Evolutionary conservation across 2,797 vertebrate genomes (phyloP), one percentile per base, ranked within the genome.

Genomic region (Bradypodion pumilum): DNA sequence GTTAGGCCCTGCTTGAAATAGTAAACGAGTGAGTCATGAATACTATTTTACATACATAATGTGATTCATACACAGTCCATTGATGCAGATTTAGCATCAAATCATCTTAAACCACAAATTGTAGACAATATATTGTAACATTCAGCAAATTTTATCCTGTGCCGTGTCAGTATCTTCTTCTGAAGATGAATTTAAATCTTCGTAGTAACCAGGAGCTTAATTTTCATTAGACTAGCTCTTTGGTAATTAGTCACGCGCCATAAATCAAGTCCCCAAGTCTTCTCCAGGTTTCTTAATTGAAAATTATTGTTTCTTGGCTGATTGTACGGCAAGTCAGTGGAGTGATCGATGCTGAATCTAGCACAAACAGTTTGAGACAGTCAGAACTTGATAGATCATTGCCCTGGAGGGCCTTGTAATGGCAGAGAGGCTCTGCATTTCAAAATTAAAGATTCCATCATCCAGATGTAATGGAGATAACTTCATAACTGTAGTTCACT

Each of bases 181-280:
- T 96, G 96, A 97, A 97, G 97, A 98, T 96, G 95, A 95, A 96
- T 96, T 97, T 95, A 95, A 95, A 95, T 97, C 95, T 96, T 97
- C 94, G 87, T 94, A 95, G 95, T 95, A 96, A 97, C 96, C 95
- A 96, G 95, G 93, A 94, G 96, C 95, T 97, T 97, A 93, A 95
- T 96, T 97, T 96, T 97, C 97, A 98, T 97, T 97, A 97, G 95
- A 94, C 92, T 93, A 95, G 95, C 95, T 95, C 95, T 96, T 97
- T 88, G 94, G 95, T 97, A 99, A 99, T 99, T 98, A 98, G 97
- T 97, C 95, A 96, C 97, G 97, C 97, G 91, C 96, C 96, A 98
- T 98, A 98, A 99, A 99, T 98, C 98, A 99, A 98, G 96, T 96
- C 95, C 91, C 95, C 95, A 97, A 98, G 96, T 98, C 96, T 97